phyloP scores from a whole-genome alignment of 2,113 vertebrate species.

The Heterocephalus glaber region DNA sequence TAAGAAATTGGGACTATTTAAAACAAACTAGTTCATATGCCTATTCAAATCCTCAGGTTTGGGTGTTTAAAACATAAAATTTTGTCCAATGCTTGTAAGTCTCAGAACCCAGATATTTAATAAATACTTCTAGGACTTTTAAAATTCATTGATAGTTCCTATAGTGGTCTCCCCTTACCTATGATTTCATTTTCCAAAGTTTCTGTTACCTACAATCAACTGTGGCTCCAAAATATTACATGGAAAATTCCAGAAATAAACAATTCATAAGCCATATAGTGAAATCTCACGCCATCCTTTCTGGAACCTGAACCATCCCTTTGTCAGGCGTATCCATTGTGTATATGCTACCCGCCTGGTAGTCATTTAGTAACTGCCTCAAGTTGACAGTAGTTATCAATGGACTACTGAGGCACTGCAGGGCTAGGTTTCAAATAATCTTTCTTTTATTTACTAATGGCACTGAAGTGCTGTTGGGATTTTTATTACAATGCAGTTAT shows the following conservation, averaged over 20 bases:
- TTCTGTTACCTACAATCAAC: not conserved
- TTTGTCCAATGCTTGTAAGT: not conserved
- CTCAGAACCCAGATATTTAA: not conserved
- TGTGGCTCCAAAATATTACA: not conserved
- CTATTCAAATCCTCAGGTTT: not conserved
- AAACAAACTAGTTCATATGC: not conserved
- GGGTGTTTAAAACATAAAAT: not conserved
- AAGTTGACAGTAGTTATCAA: not conserved
- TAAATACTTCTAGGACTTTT: not conserved
- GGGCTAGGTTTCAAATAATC: not conserved
- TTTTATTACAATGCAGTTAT: not conserved
- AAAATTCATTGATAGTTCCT: not conserved
- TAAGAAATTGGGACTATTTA: not conserved
- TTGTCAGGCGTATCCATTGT: not conserved
- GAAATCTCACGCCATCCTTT: not conserved
- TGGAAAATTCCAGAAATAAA: not conserved
- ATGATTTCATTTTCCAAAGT: not conserved
- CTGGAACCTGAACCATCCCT: not conserved
- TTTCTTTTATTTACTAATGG: not conserved
- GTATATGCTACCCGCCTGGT: not conserved
- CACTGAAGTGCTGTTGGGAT: not conserved
- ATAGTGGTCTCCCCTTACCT: not conserved
- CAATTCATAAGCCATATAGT: not conserved
- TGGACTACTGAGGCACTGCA: not conserved
- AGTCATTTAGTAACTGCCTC: not conserved